These are phyloP conservation scores for Melanostoma scalare DNA, from an alignment of 2,888 invertebrate genomes.

Conservation along the genomic window DNA sequence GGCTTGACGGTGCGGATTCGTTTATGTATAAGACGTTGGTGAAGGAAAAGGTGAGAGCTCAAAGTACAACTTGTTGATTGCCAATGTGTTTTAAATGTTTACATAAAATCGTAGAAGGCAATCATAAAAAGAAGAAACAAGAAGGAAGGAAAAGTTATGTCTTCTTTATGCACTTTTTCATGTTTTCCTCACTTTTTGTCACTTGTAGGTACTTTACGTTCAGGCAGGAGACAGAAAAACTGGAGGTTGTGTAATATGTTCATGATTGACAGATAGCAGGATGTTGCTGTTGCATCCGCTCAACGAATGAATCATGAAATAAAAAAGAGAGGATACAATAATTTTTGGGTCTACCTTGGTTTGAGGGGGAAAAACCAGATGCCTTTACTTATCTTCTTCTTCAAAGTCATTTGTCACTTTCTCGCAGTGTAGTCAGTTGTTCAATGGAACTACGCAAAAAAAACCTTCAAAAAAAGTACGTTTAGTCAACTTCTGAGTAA, in stretches of 20 bases:
- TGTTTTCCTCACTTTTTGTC: constrained; percentile 1
- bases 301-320: constrained; percentile 43
- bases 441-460: too few species aligned
- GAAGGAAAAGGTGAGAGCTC: constrained; percentile 9
- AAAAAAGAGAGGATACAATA: background rate
- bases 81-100: constrained; percentile 5
- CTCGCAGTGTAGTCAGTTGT: too few species aligned
- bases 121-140: background rate
- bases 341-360: too few species aligned
- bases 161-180: constrained; percentile 1
- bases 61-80: constrained; percentile 1
- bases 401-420: too few species aligned
- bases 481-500: too few species aligned
- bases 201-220: background rate
- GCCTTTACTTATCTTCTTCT: too few species aligned
- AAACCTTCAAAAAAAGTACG: too few species aligned
- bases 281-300: constrained; percentile 56
- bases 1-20: constrained; percentile 29
- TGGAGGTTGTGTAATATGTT: constrained; percentile 66
- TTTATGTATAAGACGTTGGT: constrained; percentile 2
- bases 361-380: too few species aligned
- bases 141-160: constrained; percentile 20
- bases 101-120: constrained; percentile 1
- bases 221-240: background rate
- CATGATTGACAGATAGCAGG: constrained; percentile 50